Evolutionary conservation across 2,888 invertebrate species (phyloP), one percentile per base, ranked within the genome.

Genomic region (Pseudanteris insignis): DNA sequence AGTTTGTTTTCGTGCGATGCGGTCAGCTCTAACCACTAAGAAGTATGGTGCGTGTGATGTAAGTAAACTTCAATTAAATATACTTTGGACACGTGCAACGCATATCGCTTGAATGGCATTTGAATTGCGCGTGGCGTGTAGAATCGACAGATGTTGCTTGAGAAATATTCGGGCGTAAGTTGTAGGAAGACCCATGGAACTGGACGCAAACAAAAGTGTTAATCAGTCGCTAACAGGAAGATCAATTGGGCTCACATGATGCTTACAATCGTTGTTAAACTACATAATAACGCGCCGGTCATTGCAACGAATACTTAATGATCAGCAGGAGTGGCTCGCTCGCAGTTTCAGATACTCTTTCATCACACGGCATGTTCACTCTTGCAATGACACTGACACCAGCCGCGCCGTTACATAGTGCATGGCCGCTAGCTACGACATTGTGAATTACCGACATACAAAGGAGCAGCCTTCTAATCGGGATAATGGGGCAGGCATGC

Each of bases 401-500:
- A 66, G 58, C 43, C 65, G 41, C 41, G 36, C 48, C 48, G 50
- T 59, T 51, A 51, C 51, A 51, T 40, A 48, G 57, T 50, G 29
- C 38, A 26, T 36, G 6, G 48, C 24, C 38, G 30, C 60, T 38
- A 32, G 18, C 46, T 29, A 41, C 47, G 59, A 60, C 65, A 65
- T 64, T 66, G 66, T 58, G 53, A 57, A 57, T 60, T 60, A 26
- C 60, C 57, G 57, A 37, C 60, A 36, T 44, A 60, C 59, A 54
- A 59, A 63, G 43, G 41, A 48, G 53, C 63, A 57, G 67, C 70
- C 71, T 70, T 68, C 70, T 60, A 66, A 53, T 58, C 63, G 53
- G 60, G 64, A 65, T 68, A 64, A 66, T 65, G 40, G 57, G 46
- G 33, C 54, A 48, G 65, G 65, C 68, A 71, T 67, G 68, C 66